Percentiles rank a stretch among this genome's conserved stretches.
phyloP scores from a whole-genome alignment of 2,797 vertebrate genomes.

The Podarcis siculus region DNA sequence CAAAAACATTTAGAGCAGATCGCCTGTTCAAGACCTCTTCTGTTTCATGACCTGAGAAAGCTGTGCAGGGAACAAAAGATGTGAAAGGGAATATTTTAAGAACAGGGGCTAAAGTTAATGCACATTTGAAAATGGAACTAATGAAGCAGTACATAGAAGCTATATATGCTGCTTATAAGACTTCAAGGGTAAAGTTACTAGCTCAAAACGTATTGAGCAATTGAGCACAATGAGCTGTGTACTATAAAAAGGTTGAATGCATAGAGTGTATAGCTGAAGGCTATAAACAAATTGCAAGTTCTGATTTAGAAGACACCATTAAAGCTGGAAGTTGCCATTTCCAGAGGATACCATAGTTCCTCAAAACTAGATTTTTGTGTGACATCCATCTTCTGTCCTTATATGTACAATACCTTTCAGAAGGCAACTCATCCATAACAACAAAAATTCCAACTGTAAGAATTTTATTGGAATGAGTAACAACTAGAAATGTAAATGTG shows the following conservation, averaged over 20 bases:
- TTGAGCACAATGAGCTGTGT: background rate
- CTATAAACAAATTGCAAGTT: slow-evolving; percentile 3
- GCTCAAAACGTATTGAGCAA: background rate
- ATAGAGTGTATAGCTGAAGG: background rate
- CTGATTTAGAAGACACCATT: slow-evolving; percentile 10
- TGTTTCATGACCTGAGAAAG: slow-evolving; percentile 24
- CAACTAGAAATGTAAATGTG: background rate
- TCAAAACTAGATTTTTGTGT: background rate
- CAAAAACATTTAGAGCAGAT: background rate
- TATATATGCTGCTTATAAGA: background rate
- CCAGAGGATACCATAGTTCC: background rate
- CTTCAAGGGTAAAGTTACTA: background rate
- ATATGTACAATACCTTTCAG: slow-evolving; percentile 48
- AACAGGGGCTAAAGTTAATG: background rate
- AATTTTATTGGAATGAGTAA: background rate
- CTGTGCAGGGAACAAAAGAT: background rate
- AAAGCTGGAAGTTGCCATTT: background rate
- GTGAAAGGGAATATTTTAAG: slow-evolving; percentile 11
- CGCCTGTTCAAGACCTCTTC: background rate
- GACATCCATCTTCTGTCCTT: slow-evolving; percentile 50
- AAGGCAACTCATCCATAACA: slow-evolving; percentile 15
- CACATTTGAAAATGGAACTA: background rate
- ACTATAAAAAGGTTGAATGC: background rate
- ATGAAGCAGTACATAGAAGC: slow-evolving; percentile 6
- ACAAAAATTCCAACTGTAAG: background rate